Conservation (phyloP, 2,888 invertebrate species). For the Ariolimax columbianus region DNA sequence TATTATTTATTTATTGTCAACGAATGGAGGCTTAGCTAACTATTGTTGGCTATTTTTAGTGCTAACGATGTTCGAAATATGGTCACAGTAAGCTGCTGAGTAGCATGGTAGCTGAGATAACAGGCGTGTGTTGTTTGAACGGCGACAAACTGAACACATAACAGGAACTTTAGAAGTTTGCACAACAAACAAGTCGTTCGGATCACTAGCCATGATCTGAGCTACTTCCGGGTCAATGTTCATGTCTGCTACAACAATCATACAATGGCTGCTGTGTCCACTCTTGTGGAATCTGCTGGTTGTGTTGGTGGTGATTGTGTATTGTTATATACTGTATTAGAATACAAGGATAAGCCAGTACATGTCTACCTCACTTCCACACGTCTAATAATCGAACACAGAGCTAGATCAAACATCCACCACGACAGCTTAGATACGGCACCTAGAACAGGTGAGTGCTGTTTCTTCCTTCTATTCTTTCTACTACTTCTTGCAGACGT, state of each 20-base stretch:
- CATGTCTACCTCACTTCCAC: conserved; percentile 62
- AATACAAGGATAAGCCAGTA: conserved; percentile 63
- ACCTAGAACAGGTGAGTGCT: conserved; percentile 31
- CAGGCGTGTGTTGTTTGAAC: no score
- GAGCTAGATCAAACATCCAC: conserved; percentile 14
- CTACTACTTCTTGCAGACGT: no score
- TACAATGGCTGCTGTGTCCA: background rate
- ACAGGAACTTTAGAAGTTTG: background rate
- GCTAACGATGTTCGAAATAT: no score
- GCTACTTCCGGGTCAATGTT: conserved; percentile 25
- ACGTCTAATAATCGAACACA: conserved; percentile 47
- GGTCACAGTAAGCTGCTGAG: no score
- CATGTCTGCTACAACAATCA: background rate
- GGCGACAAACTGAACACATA: background rate
- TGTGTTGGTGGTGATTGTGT: conserved; percentile 41
- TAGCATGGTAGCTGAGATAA: no score
- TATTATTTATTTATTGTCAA: no score
- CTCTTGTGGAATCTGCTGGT: conserved; percentile 5
- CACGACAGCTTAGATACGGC: conserved; percentile 28
- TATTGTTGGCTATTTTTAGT: no score
- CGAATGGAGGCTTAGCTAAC: no score
- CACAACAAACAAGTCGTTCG: no score
- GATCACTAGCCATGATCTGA: no score
- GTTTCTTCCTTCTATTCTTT: no score
- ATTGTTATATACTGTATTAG: conserved; percentile 57